A percentile compares a stretch with the other conserved stretches of the same genome.
phyloP scores from a whole-genome alignment of 2,797 vertebrate species.

The Eulemur coronatus region DNA sequence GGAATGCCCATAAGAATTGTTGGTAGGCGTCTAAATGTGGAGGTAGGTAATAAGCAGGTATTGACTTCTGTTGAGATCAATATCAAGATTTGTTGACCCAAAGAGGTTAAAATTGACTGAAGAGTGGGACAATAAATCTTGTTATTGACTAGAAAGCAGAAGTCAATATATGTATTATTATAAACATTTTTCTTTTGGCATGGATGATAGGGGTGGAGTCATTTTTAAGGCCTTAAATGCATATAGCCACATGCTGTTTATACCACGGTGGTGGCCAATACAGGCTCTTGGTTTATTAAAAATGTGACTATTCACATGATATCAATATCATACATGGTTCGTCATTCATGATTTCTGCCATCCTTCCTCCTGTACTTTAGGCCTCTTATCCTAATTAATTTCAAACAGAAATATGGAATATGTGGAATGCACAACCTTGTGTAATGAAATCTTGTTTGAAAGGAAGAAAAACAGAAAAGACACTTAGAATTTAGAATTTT shows the following conservation, averaged over 20 bases:
- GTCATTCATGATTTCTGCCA: conserved; percentile 55
- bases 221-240: conserved; percentile 76
- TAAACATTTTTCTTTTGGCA: conserved; percentile 86
- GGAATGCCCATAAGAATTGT: conserved; percentile 80
- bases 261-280: conserved; percentile 16
- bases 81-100: conserved; percentile 86
- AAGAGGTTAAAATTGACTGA: conserved; percentile 87
- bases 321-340: conserved; percentile 56
- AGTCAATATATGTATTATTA: conserved; percentile 87
- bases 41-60: conserved; percentile 85
- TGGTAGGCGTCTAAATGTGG: conserved; percentile 78
- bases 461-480: neutral
- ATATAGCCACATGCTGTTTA: conserved; percentile 50
- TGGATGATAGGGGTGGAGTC: conserved; percentile 79
- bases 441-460: neutral
- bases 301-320: neutral
- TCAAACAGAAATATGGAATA: conserved; percentile 73
- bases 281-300: conserved; percentile 1
- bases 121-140: conserved; percentile 85
- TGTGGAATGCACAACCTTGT: conserved; percentile 53
- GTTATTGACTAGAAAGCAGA: conserved; percentile 84
- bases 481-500: neutral
- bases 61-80: conserved; percentile 84
- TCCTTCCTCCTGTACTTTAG: conserved; percentile 65
- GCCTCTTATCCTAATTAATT: conserved; percentile 72